Base-by-base conservation (phyloP, 2,113 vertebrate genomes). In the Tenrec ecaudatus region DNA sequence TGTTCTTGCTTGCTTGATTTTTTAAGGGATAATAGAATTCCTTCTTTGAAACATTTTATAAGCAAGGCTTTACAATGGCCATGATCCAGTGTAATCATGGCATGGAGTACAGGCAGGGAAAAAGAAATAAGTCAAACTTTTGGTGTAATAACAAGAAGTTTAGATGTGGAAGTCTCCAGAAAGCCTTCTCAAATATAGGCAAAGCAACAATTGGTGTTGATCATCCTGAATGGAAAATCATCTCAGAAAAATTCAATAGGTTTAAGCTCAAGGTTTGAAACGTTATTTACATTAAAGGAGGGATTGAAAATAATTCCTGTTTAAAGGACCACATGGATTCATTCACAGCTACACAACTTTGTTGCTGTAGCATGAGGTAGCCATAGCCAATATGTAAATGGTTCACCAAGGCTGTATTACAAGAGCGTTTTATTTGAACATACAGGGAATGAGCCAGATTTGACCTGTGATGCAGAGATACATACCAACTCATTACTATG, bases 341-440 rank as follows among this genome's bases (percentile, higher is more conserved):
- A 69, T 93, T 84, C 27, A 4, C 1, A 79, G 79, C 4, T 86
- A 68, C 1, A 53, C 16, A 53, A 20, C 33, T 84, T 17, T 64
- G 33, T 19, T 16, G 31, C 23, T 60, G n/a, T 64, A 90, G 33
- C 3, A 43, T 64, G 58, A 76, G 57, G 38, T 60, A 1, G 40
- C 8, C 31, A 76, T 38, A 17, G 15, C 66, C 12, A 19, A 62
- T 25, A 81, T 38, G 9, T 47, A 71, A 82, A 60, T 79, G 25
- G 78, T 58, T 71, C 19, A 10, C 0, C 17, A 38, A 36, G 38
- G 23, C n/a, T n/a, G 5, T 73, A 16, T 75, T 69, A 11, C 77
- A 96, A 36, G 79, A 79, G 82, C 79, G 62, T 9, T 40, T 86
- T 71, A 81, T 76, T 66, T 53, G 62, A 20, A 29, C 80, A 93